Evolutionary conservation across 1,140 invertebrate genomes (phyloP).

Genomic region (Luehdorfia chinensis): DNA sequence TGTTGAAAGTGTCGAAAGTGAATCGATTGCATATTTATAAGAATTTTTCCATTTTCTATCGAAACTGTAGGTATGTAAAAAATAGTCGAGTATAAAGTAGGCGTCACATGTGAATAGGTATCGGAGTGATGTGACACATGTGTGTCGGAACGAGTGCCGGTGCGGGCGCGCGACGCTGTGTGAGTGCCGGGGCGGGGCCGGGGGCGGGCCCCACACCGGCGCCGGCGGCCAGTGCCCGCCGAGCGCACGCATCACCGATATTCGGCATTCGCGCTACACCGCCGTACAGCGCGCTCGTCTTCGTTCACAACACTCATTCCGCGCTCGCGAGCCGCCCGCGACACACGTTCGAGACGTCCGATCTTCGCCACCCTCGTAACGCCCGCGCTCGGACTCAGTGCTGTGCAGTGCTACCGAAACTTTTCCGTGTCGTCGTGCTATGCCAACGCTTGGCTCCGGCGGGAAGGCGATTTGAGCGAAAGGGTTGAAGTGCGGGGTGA

Average conservation of each 20-base stretch:
- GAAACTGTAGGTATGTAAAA: slow-evolving; percentile 64
- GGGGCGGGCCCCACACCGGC: slow-evolving; percentile 31
- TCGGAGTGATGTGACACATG: slow-evolving; percentile 44
- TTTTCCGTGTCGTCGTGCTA: slow-evolving; percentile 42
- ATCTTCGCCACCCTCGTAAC: slow-evolving; percentile 16
- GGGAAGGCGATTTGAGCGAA: slow-evolving; percentile 54
- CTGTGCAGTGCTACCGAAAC: slow-evolving; percentile 50
- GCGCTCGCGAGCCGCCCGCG: slow-evolving; percentile 46
- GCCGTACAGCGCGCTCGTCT: slow-evolving; percentile 40
- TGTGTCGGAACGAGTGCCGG: slow-evolving; percentile 24
- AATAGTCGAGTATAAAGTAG: slow-evolving; percentile 60
- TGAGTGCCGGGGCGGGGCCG: slow-evolving; percentile 39
- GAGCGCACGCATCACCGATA: slow-evolving; percentile 36
- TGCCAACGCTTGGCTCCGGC: slow-evolving; percentile 49
- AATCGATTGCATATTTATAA: too few species aligned
- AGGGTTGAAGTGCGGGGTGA: slow-evolving; percentile 58
- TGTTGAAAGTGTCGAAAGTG: too few species aligned
- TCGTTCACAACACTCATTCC: slow-evolving; percentile 33
- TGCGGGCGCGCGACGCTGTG: slow-evolving; percentile 30
- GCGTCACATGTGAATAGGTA: slow-evolving; percentile 66
- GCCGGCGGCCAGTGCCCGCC: slow-evolving; percentile 34
- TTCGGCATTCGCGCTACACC: slow-evolving; percentile 48
- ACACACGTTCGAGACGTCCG: slow-evolving; percentile 42
- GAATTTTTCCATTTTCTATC: too few species aligned
- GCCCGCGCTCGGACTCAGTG: slow-evolving; percentile 28